A percentile compares a stretch with the other conserved stretches of the same genome.
These are phyloP conservation scores for Aphidius colemani DNA, from an alignment of 2,888 invertebrate genomes.

Conservation along the genomic window DNA sequence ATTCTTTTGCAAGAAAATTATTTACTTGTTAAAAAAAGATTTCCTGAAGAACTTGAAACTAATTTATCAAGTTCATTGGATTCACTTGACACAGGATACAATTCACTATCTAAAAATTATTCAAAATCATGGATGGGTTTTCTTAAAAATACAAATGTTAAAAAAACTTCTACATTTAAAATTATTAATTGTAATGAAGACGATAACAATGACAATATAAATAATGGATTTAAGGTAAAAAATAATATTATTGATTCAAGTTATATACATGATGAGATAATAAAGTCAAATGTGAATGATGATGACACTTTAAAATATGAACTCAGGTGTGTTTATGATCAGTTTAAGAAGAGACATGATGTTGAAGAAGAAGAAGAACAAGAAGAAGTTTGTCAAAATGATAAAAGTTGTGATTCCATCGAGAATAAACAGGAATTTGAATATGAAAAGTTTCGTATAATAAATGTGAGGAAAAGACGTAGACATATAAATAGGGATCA, in stretches of 20 bases:
- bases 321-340: slow-evolving; percentile 53
- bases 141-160: slow-evolving; percentile 46
- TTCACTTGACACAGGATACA: slow-evolving; percentile 45
- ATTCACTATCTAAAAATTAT: slow-evolving; percentile 43
- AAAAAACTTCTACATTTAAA: slow-evolving; percentile 53
- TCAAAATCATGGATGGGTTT: slow-evolving; percentile 27
- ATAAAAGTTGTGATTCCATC: slow-evolving; percentile 31
- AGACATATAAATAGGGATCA: slow-evolving; percentile 40
- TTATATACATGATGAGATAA: not conserved
- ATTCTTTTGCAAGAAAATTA: slow-evolving; percentile 48
- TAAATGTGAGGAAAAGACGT: slow-evolving; percentile 40
- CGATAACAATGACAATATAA: slow-evolving; percentile 28
- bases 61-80: slow-evolving; percentile 25
- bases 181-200: slow-evolving; percentile 51
- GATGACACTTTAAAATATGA: slow-evolving; percentile 52
- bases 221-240: not conserved
- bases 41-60: too few relatives aligned
- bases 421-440: slow-evolving; percentile 44
- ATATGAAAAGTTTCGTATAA: slow-evolving; percentile 44
- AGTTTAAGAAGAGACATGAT: slow-evolving; percentile 46
- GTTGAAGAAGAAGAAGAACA: slow-evolving; percentile 27
- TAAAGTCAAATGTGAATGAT: slow-evolving; percentile 25
- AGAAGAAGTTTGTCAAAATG: slow-evolving; percentile 28
- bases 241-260: not conserved
- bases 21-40: slow-evolving; percentile 40